phyloP scores from a whole-genome alignment of 2,797 vertebrate species.

The Cossypha polioptera region DNA sequence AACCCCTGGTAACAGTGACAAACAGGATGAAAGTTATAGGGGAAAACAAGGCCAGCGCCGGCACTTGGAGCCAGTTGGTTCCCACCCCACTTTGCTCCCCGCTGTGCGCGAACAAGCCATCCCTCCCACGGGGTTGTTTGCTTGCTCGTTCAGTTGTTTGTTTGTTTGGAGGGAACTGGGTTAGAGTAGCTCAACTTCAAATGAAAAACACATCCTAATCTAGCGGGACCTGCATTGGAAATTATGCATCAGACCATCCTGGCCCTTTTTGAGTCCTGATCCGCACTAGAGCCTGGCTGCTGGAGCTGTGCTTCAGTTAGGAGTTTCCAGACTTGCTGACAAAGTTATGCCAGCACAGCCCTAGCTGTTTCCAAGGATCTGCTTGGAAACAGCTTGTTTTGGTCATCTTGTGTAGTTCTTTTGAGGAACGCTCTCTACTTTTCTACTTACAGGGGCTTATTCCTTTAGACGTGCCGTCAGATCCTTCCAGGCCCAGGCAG shows the following conservation, averaged over 20 bases:
- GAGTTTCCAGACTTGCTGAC: slow-evolving; percentile 18
- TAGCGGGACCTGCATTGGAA: background rate
- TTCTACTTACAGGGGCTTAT: background rate
- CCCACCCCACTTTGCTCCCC: background rate
- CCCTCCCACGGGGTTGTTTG: background rate
- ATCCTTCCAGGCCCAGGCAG: background rate
- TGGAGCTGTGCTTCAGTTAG: background rate
- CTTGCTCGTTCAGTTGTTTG: background rate
- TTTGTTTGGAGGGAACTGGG: slow-evolving; percentile 3
- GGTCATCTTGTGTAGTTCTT: background rate
- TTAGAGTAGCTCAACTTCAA: slow-evolving; percentile 13
- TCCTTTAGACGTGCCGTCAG: background rate
- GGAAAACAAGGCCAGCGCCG: background rate
- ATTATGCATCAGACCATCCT: slow-evolving; percentile 4
- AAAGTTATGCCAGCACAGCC: background rate
- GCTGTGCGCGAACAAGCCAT: background rate
- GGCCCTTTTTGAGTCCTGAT: background rate
- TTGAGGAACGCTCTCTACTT: background rate
- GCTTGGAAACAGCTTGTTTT: slow-evolving; percentile 14
- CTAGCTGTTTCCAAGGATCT: background rate
- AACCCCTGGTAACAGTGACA: slow-evolving; percentile 34
- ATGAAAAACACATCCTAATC: slow-evolving; percentile 20
- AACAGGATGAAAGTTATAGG: slow-evolving; percentile 11
- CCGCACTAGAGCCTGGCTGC: background rate
- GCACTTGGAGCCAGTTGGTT: background rate